Percentiles rank a stretch among this genome's conserved stretches.
Conservation (phyloP, 2,888 invertebrate species). For the Drosophila diplacantha region DNA sequence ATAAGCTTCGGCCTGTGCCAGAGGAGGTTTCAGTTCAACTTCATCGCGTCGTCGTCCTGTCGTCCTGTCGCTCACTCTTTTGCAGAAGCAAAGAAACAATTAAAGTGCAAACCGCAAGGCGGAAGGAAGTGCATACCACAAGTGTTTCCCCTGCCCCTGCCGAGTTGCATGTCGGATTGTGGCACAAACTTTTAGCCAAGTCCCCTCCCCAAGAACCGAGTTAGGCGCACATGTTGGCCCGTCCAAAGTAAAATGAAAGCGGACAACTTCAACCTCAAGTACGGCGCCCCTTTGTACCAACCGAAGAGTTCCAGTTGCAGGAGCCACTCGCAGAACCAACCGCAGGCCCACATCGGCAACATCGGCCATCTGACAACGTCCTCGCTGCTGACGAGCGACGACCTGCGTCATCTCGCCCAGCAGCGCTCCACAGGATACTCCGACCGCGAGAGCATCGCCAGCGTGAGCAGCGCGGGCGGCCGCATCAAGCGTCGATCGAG, state of each 20-base stretch:
- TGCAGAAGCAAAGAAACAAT: slow-evolving; percentile 60
- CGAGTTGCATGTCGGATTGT: slow-evolving; percentile 52
- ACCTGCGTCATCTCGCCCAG: slow-evolving; percentile 54
- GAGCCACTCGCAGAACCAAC: slow-evolving; percentile 63
- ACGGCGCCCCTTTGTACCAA: slow-evolving; percentile 72
- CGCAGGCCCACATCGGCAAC: slow-evolving; percentile 52
- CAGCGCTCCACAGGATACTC: slow-evolving; percentile 61
- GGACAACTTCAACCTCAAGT: slow-evolving; percentile 70
- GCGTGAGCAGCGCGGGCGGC: slow-evolving; percentile 64
- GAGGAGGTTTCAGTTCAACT: slow-evolving; percentile 61
- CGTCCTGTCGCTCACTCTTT: slow-evolving; percentile 45
- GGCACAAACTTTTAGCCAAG: slow-evolving; percentile 50
- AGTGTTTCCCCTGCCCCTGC: slow-evolving; percentile 44
- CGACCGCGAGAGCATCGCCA: slow-evolving; percentile 75
- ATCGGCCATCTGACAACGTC: slow-evolving; percentile 39
- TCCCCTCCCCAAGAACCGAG: slow-evolving; percentile 6
- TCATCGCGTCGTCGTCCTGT: slow-evolving; percentile 57
- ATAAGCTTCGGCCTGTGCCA: slow-evolving; percentile 63
- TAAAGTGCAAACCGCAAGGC: slow-evolving; percentile 59
- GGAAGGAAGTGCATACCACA: slow-evolving; percentile 68
- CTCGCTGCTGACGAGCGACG: slow-evolving; percentile 59
- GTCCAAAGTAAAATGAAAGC: slow-evolving; percentile 74
- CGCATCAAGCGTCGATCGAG: slow-evolving; percentile 70
- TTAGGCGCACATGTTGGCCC: slow-evolving; percentile 19
- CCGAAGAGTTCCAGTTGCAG: slow-evolving; percentile 68